Evolutionary conservation across 2,888 invertebrate species (phyloP), one percentile per base, ranked within the genome.

Genomic region (Trichopria drosophilae): DNA sequence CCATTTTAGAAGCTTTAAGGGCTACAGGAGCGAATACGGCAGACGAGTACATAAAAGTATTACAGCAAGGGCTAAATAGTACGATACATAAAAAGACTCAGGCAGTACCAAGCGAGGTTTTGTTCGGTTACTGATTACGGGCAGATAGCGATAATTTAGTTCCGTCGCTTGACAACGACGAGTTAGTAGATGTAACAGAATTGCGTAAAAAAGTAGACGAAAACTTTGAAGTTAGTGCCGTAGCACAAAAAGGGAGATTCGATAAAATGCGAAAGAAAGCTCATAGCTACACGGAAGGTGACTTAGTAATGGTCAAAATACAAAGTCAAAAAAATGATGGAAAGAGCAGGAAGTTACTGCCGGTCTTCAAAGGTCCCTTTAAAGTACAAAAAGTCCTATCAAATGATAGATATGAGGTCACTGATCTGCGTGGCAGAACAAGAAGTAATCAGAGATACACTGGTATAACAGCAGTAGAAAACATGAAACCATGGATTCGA

Each of bases 31-130:
- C 28, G 6, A 3, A 4, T 3, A 28, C 28, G 13, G 13, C 3
- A 28, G 13, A 28, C 39, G 53, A 51, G 3, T 54, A 49, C 16
- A 35, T 64, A 2, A 55, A 55, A 20, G 47, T 35, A 29, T 43
- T 55, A 4, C 53, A 50, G 22, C 41, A 43, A 19, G 39, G 16
- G 10, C 12, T 65, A 5, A 64, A 62, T 16, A n/a, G 51, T n/a
- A 43, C 59, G 1, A 28, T 34, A 2, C 58, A 61, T 20, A 32
- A 57, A 4, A 57, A 55, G 0, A 62, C 62, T 1, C 43, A 22
- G 13, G 51, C 13, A 15, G 46, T 40, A 5, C 57, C 55, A 0
- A 12, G 53, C 0, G 44, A 61, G 22, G 41, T 61, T 0, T 39
- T 28, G 4, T 28, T 28, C 6, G 28, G 28, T 4, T 28, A 28